phyloP scores from a whole-genome alignment of 2,113 vertebrate species.

The Cyphotilapia sp. region DNA sequence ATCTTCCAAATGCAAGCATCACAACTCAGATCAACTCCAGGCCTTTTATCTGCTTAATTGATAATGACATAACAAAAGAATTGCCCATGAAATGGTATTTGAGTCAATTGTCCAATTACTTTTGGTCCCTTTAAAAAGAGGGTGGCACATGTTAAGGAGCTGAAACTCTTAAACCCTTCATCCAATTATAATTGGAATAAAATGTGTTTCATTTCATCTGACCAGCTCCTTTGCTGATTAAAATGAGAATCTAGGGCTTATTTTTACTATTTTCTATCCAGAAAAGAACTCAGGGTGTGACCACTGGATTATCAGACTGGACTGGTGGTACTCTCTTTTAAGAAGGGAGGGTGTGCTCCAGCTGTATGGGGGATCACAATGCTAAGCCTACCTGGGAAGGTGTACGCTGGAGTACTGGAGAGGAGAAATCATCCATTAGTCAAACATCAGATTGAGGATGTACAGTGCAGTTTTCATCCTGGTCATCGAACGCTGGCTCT shows the following conservation, averaged over 20 bases:
- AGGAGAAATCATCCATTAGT: not conserved
- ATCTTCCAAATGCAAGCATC: no score
- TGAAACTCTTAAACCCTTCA: not conserved
- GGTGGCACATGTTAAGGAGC: not conserved
- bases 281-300: not conserved
- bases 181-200: not conserved
- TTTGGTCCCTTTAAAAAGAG: no score
- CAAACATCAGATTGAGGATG: not conserved
- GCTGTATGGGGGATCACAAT: not conserved
- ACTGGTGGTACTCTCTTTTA: not conserved
- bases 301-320: not conserved
- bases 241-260: not conserved
- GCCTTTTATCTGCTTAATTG: no score
- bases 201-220: not conserved
- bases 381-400: not conserved
- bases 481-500: not conserved
- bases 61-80: no score
- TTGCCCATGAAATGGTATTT: no score
- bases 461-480: not conserved
- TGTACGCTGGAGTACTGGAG: not conserved
- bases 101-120: no score
- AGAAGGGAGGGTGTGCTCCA: not conserved
- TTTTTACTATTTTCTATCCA: not conserved
- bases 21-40: no score
- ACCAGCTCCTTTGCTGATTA: not conserved